A percentile compares a stretch with the other conserved stretches of the same genome.
Conservation (phyloP, 2,113 vertebrate species). For the Megaceryle maxima region DNA sequence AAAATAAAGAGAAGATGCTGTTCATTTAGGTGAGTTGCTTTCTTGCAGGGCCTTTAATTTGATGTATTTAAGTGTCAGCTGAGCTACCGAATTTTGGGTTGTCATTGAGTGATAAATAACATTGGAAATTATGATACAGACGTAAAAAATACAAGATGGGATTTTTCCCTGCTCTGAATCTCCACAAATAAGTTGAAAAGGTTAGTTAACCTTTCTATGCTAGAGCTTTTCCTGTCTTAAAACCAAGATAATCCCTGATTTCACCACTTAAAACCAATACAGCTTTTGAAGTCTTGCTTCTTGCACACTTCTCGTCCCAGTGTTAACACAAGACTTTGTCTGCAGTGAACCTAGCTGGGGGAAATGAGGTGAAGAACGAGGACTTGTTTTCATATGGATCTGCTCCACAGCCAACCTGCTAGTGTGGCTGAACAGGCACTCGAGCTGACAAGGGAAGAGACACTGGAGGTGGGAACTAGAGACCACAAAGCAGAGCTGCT, state of each 20-base stretch:
- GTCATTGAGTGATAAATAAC: background rate
- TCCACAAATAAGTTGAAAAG: background rate
- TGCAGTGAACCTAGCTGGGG: background rate
- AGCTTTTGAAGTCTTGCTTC: background rate
- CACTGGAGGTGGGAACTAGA: background rate
- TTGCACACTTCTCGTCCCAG: background rate
- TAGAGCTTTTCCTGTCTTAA: background rate
- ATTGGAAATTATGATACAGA: background rate
- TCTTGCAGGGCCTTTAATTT: background rate
- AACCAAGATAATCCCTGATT: background rate
- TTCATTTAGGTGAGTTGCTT: background rate
- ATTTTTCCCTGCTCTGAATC: background rate
- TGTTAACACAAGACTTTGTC: background rate
- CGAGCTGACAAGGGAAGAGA: background rate
- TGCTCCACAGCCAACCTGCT: background rate
- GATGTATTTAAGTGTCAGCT: background rate
- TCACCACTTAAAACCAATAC: background rate
- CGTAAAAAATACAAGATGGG: background rate
- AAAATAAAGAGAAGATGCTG: background rate
- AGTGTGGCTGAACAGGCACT: background rate
- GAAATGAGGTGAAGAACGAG: background rate
- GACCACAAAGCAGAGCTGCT: background rate
- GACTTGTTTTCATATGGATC: background rate
- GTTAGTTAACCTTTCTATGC: background rate
- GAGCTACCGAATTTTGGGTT: background rate